phyloP scores from a whole-genome alignment of 2,888 invertebrate species.

The Ophion obscuratus region DNA sequence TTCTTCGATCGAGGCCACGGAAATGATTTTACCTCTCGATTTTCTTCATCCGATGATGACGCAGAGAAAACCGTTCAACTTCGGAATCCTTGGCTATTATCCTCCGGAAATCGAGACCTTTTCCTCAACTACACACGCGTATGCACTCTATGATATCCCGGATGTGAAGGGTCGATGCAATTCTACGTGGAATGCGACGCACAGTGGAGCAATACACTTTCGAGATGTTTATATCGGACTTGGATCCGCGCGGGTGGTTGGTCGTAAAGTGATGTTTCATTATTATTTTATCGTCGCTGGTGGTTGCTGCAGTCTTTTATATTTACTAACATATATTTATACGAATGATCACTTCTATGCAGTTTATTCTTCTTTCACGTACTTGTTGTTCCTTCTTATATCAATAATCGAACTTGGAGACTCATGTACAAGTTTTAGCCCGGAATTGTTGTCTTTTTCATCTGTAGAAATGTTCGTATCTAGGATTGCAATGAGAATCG shows the following conservation, averaged over 20 bases:
- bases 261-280: conserved; percentile 4
- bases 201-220: not conserved
- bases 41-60: conserved; percentile 39
- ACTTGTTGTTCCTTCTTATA: conserved; percentile 14
- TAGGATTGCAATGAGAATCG: conserved; percentile 37
- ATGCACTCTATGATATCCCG: not conserved
- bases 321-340: conserved; percentile 9
- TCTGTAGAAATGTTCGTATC: conserved; percentile 34
- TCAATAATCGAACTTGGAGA: conserved; percentile 65
- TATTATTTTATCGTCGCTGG: not conserved
- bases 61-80: conserved; percentile 42
- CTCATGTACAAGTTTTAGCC: conserved; percentile 31
- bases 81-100: conserved; percentile 19
- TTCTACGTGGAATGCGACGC: conserved; percentile 1
- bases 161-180: conserved; percentile 25
- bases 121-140: conserved; percentile 26
- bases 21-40: conserved; percentile 49
- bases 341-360: not conserved
- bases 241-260: conserved; percentile 20
- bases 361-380: too few relatives aligned
- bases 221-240: conserved; percentile 26
- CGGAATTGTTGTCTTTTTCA: conserved; percentile 33
- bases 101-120: conserved; percentile 32
- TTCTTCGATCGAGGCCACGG: conserved; percentile 1
- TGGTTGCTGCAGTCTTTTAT: not conserved